Percentiles rank a stretch among this genome's conserved stretches.
Evolutionary conservation across 1,140 invertebrate species (phyloP).

Genomic region (Mya arenaria): DNA sequence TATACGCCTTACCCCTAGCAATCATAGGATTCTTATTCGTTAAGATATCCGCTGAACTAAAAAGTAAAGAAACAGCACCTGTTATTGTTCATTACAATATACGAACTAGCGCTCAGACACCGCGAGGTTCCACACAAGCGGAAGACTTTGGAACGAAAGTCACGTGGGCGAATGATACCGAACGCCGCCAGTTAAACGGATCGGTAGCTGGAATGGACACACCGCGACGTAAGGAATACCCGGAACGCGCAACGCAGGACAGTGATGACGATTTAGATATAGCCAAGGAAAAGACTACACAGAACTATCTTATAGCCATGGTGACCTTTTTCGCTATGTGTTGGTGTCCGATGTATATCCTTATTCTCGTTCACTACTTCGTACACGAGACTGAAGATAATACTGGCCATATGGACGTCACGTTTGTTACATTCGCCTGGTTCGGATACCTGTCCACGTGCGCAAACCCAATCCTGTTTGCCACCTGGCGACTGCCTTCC

Average conservation of each 20-base stretch:
- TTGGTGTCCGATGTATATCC: slow-evolving; percentile 86
- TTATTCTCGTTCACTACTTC: slow-evolving; percentile 86
- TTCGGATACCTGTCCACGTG: slow-evolving; percentile 87
- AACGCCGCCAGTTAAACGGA: neutral
- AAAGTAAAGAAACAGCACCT: slow-evolving; percentile 82
- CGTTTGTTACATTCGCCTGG: slow-evolving; percentile 87
- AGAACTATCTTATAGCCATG: slow-evolving; percentile 87
- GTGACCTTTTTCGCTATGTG: slow-evolving; percentile 86
- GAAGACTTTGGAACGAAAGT: slow-evolving; percentile 34
- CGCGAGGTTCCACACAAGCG: slow-evolving; percentile 19
- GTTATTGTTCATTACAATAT: slow-evolving; percentile 77
- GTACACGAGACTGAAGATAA: slow-evolving; percentile 88
- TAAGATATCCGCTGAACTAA: slow-evolving; percentile 85
- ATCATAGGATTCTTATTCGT: slow-evolving; percentile 86
- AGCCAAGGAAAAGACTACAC: slow-evolving; percentile 85
- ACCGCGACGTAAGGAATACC: slow-evolving; percentile 43
- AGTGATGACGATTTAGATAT: slow-evolving; percentile 86
- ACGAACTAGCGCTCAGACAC: slow-evolving; percentile 20
- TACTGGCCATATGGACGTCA: slow-evolving; percentile 86
- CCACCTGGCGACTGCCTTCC: slow-evolving; percentile 86
- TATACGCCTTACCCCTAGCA: slow-evolving; percentile 86
- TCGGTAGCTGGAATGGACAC: slow-evolving; percentile 25
- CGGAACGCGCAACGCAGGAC: slow-evolving; percentile 68
- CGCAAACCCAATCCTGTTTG: slow-evolving; percentile 86
- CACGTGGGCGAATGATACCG: slow-evolving; percentile 40